Conservation (phyloP, 2,888 invertebrate genomes). For the Cosmorhoe ocellata region DNA sequence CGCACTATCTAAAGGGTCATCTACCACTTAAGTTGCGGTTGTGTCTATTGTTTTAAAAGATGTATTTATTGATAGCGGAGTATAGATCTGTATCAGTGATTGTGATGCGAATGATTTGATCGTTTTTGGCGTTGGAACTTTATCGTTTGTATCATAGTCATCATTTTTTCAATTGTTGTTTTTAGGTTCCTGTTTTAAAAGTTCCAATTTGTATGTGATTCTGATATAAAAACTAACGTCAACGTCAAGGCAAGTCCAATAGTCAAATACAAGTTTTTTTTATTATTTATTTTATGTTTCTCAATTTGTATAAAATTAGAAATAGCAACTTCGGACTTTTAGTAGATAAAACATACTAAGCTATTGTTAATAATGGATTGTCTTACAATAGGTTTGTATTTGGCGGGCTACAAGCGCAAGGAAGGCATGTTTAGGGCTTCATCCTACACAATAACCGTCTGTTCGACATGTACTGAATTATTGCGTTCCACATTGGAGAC, state of each 20-base stretch:
- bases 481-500: conserved; percentile 30
- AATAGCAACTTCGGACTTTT: background rate
- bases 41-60: conserved; percentile 43
- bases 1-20: conserved; percentile 53
- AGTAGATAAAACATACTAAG: background rate
- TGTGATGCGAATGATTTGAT: conserved; percentile 23
- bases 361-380: background rate
- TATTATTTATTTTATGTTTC: too few species aligned
- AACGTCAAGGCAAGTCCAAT: too few species aligned
- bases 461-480: conserved; percentile 35
- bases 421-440: conserved; percentile 28
- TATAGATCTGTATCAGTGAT: conserved; percentile 24
- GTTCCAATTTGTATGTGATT: background rate
- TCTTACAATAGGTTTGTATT: conserved; percentile 1
- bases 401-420: conserved; percentile 15
- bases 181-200: too few species aligned
- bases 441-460: conserved; percentile 42
- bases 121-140: conserved; percentile 9
- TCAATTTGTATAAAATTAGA: too few species aligned
- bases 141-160: conserved; percentile 1
- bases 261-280: too few species aligned
- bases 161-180: too few species aligned
- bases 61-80: conserved; percentile 35
- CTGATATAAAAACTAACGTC: too few species aligned
- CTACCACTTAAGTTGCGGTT: conserved; percentile 49